phyloP scores from a whole-genome alignment of 2,113 vertebrate genomes.

The Hypanus sabinus region DNA sequence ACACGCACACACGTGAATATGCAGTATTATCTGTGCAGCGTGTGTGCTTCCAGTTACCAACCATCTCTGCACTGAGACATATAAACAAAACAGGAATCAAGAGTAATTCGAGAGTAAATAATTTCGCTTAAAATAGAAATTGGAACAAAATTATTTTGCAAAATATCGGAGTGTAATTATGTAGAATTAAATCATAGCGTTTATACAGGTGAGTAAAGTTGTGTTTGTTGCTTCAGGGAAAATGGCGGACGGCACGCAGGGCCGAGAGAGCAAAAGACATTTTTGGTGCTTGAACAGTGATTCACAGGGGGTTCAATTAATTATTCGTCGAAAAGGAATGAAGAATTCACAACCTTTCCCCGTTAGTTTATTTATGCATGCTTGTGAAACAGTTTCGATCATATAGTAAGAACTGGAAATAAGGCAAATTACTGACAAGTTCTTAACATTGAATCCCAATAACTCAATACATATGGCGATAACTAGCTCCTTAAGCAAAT shows the following conservation, averaged over 20 bases:
- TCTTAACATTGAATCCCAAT: not conserved
- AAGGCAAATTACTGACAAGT: not conserved
- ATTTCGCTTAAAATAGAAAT: not conserved
- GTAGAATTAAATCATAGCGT: not conserved
- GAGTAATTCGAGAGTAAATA: not conserved
- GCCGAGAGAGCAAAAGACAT: not conserved
- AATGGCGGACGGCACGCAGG: not conserved
- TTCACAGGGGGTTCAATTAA: not conserved
- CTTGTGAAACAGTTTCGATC: not conserved
- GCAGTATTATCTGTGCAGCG: not conserved
- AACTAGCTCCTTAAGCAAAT: not conserved
- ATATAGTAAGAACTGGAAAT: not conserved
- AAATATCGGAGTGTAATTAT: not conserved
- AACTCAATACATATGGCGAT: not conserved
- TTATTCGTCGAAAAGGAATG: not conserved
- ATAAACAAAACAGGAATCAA: not conserved
- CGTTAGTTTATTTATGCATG: not conserved
- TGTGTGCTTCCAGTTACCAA: not conserved
- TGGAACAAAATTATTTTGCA: not conserved
- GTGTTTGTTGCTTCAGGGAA: not conserved
- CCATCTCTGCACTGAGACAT: not conserved
- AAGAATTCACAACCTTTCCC: not conserved
- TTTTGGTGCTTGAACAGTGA: not conserved
- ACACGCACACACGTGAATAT: no score
- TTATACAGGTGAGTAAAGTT: conserved; percentile 19